A percentile compares a stretch with the other conserved stretches of the same genome.
These are phyloP conservation scores for Aplysina aerophoba DNA, from an alignment of 37 sponge, comb jelly and placozoan genomes.

Conservation along the genomic window DNA sequence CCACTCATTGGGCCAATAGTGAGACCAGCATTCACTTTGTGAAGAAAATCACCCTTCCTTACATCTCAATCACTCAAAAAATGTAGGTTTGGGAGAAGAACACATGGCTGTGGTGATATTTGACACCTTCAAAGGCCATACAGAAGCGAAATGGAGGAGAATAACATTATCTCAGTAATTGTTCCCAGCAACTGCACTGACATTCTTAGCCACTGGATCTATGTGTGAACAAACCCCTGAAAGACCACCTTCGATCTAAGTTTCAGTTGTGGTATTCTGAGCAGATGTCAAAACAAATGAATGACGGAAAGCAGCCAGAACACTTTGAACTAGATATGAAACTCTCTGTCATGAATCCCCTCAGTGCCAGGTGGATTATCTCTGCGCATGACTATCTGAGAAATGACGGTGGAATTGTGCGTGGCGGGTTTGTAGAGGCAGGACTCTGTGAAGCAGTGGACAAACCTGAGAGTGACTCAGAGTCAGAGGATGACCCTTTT, in stretches of 20 bases:
- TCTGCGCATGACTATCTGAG: too few species aligned
- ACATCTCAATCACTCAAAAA: slow-evolving; percentile 17
- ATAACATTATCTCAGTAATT: too few species aligned
- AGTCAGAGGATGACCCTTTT: too few species aligned
- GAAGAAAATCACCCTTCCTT: slow-evolving; percentile 45
- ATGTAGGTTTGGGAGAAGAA: background rate
- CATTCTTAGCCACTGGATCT: slow-evolving; percentile 43
- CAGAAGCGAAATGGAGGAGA: background rate
- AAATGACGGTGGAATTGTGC: too few species aligned
- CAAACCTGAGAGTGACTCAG: too few species aligned
- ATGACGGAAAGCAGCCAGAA: too few species aligned
- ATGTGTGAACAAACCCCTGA: slow-evolving; percentile 36
- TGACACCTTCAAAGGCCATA: slow-evolving; percentile 54
- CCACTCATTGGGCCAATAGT: slow-evolving; percentile 55
- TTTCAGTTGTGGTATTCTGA: slow-evolving; percentile 47
- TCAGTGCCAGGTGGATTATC: too few species aligned
- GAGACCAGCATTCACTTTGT: slow-evolving; percentile 29
- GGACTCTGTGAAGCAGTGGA: too few species aligned
- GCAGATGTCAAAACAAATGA: slow-evolving; percentile 24
- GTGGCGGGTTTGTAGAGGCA: too few species aligned
- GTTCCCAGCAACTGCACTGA: slow-evolving; percentile 46
- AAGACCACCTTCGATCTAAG: too few species aligned
- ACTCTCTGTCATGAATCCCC: too few species aligned
- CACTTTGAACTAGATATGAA: too few species aligned
- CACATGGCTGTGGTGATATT: slow-evolving; percentile 18